Evolutionary conservation across 2,888 invertebrate genomes (phyloP).

Genomic region (Smittia aterrima): DNA sequence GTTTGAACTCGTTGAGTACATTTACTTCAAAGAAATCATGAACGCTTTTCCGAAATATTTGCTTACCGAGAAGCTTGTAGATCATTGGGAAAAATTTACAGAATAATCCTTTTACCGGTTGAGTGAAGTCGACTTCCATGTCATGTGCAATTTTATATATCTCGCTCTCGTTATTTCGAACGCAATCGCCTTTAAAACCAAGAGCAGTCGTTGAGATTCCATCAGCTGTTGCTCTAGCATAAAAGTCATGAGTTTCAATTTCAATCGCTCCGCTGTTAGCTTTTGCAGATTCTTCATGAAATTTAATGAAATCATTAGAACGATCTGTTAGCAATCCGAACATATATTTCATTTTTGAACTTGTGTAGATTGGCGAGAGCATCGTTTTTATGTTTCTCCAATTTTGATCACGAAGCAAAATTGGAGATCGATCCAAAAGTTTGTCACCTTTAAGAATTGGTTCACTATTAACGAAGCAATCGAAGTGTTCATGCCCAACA

Average conservation of each 20-base stretch:
- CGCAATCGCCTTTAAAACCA: neutral
- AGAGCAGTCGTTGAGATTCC: neutral
- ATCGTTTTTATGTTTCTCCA: constrained; percentile 54
- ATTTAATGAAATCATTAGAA: constrained; percentile 3
- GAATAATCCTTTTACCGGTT: neutral
- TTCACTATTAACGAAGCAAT: no score
- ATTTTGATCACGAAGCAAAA: constrained; percentile 47
- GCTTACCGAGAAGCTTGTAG: neutral
- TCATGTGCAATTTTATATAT: neutral
- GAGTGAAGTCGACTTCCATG: neutral
- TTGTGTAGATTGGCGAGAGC: constrained; percentile 48
- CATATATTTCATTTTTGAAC: constrained; percentile 48
- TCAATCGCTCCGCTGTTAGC: neutral
- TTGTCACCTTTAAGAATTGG: no score
- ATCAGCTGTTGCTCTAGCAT: neutral
- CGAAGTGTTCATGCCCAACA: no score
- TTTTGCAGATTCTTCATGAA: neutral
- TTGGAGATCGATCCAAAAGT: constrained; percentile 50
- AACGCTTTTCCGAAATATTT: neutral
- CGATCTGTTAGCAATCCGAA: constrained; percentile 47
- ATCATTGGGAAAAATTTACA: neutral
- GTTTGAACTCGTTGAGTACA: constrained; percentile 43
- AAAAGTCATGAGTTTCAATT: neutral
- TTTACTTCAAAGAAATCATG: constrained; percentile 43
- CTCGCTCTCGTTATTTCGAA: neutral